phyloP scores from a whole-genome alignment of 2,113 vertebrate species.

The Callocephalon fimbriatum region DNA sequence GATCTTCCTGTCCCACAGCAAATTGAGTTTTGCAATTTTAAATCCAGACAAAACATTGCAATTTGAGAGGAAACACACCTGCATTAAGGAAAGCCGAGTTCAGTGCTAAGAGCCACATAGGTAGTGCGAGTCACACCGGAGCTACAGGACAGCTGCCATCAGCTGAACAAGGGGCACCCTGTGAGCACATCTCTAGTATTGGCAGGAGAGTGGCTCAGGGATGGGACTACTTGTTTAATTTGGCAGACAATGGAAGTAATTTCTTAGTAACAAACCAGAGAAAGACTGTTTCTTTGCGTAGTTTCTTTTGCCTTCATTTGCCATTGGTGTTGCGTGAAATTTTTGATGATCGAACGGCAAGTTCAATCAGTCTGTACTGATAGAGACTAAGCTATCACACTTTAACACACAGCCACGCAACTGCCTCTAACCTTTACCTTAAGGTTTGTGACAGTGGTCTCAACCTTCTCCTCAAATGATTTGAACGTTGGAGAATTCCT shows the following conservation, averaged over 20 bases:
- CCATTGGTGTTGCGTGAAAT: not conserved
- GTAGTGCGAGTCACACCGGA: not conserved
- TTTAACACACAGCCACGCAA: not conserved
- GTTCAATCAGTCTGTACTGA: not conserved
- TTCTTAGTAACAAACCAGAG: not conserved
- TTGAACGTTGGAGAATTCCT: constrained; percentile 98
- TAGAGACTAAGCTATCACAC: not conserved
- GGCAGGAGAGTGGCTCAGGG: not conserved
- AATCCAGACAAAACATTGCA: not conserved
- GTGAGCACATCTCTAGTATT: not conserved
- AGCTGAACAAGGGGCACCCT: not conserved
- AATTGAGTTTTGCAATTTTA: not conserved
- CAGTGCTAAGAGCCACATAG: not conserved
- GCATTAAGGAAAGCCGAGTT: not conserved
- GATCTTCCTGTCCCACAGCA: not conserved
- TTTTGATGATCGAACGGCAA: not conserved
- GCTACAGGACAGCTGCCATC: not conserved
- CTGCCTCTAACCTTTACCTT: constrained; percentile 83
- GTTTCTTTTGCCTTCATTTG: not conserved
- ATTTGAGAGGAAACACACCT: not conserved
- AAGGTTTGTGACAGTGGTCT: constrained; percentile 92
- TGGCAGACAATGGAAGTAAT: not conserved
- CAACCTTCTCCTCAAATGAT: constrained; percentile 97
- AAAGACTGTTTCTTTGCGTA: not conserved
- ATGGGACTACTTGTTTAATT: not conserved